Percentiles rank a stretch among this genome's conserved stretches.
Conservation (phyloP, 2,113 vertebrate species). For the Struthidea cinerea region DNA sequence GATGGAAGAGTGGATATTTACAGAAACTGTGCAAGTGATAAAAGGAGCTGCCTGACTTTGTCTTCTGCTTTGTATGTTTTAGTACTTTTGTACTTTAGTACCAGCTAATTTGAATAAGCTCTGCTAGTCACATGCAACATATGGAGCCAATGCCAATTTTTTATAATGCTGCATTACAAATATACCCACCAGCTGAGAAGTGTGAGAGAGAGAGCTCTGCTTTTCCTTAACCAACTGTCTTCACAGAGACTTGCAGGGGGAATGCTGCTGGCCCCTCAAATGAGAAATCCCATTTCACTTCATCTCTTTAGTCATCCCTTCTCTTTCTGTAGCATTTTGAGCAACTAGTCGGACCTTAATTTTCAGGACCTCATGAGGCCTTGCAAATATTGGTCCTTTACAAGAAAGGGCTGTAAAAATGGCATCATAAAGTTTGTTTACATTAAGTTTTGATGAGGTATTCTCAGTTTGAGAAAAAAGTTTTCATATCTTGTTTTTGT, state of each 20-base stretch:
- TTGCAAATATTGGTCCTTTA: neutral
- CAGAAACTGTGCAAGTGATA: slow-evolving; percentile 2
- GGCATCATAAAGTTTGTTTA: neutral
- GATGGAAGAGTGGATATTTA: slow-evolving; percentile 27
- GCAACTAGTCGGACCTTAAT: neutral
- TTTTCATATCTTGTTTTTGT: neutral
- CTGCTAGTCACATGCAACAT: slow-evolving; percentile 45
- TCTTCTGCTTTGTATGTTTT: slow-evolving; percentile 55
- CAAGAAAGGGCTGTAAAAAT: neutral
- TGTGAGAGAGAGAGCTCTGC: slow-evolving; percentile 30
- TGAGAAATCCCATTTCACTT: neutral
- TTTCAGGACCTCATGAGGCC: neutral
- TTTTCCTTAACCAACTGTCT: slow-evolving; percentile 44
- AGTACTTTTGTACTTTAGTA: slow-evolving; percentile 39
- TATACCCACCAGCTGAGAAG: slow-evolving; percentile 60
- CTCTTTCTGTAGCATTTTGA: neutral
- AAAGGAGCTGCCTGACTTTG: slow-evolving; percentile 46
- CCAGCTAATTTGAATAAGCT: slow-evolving; percentile 58
- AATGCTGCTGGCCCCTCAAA: neutral
- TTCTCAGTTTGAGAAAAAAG: neutral
- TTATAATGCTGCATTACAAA: slow-evolving; percentile 54
- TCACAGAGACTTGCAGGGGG: neutral
- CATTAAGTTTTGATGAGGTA: neutral
- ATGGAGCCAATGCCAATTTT: slow-evolving; percentile 51
- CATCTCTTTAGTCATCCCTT: neutral